Evolutionary conservation across 1,140 invertebrate species (phyloP), one percentile per base, ranked within the genome.

Genomic region (Polypedilum pembai): DNA sequence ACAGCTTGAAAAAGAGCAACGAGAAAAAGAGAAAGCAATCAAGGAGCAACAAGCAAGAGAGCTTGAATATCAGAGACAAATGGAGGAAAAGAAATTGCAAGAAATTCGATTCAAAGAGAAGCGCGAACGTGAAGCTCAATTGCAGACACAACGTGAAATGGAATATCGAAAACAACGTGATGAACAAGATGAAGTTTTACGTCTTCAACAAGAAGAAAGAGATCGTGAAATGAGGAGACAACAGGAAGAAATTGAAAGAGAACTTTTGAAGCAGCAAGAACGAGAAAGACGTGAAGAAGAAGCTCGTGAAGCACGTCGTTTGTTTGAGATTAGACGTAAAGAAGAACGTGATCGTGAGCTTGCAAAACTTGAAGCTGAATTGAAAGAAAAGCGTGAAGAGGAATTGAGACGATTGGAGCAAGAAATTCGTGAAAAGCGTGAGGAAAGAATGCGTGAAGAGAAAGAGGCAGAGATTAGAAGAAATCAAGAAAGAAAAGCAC

Each of bases 21-120:
- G 78, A 77, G 76, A 76, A 79, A 77, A 78, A 80, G 76, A 80
- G 76, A 33, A 74, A 63, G 63, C 18, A 73, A 33, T 56, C 12
- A 18, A 33, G 7, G 18, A 45, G 10, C 17, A 45, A 73, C 41
- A 74, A 17, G 69, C 73, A 69, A 66, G 73, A 73, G 72, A 72
- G 15, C 0, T 76, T 75, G 18, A 69, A 78, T 18, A 77, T 18
- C 33, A 74, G 20, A 74, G 73, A 24, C 76, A 75, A 69, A 20
- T 69, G 40, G 66, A 75, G n/a, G 76, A 74, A 1, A 45, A 72
- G 40, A 74, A 65, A 45, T 69, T 78, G 8, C 76, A 80, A 7
- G 79, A 80, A 4, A 79, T 79, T 3, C 78, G 80, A 56, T 80
- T 78, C 15, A 78, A 80, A 33, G 78, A 79, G 40, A 77, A 79